Evolutionary conservation across 2,888 invertebrate species (phyloP), one percentile per base, ranked within the genome.

Genomic region (Patella ulyssiponensis): DNA sequence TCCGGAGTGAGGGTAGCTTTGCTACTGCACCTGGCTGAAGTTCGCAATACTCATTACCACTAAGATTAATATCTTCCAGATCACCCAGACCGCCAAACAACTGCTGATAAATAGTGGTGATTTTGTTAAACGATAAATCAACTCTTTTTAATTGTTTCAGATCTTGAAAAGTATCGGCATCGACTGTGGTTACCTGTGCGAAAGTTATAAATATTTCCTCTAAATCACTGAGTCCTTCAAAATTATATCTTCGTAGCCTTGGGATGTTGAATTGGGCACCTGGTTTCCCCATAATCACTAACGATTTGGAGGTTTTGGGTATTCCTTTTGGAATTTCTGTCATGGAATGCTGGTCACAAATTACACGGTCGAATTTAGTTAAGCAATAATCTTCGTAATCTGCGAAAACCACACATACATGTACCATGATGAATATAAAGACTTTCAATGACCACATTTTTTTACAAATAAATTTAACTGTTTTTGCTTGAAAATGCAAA

Each of bases 11-110:
- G 33, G 72, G 56, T n/a, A 83, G 75, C 27, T 81, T 71, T 1
- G 73, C 77, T 23, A 85, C 83, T 53, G 80, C 73, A 17, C 73
- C 78, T 51, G 78, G 70, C 20, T 85, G 83, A 72, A 85, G 75
- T 33, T 79, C 69, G 64, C 82, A 81, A n/a, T 80, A 51, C 27
- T 70, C 72, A 76, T 85, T 85, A 4, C 82, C 85, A 51, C 81
- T 82, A 14, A 85, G 51, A 77, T 83, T 82, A 15, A 85, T 58
- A 3, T 78, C 75, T 71, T 81, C 75, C n/a, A 85, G 71, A 33
- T 80, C 77, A 12, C 77, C n/a, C 51, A 86, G 74, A 7, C 81
- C 82, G 11, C 75, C 71, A 71, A 86, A 86, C 20, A 78, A 77
- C 17, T 80, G 83, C 9, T 79, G 79, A 7, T 74, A 76, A 7